These are phyloP conservation scores for Lasiommata megera DNA, from an alignment of 2,888 invertebrate genomes.

Conservation along the genomic window DNA sequence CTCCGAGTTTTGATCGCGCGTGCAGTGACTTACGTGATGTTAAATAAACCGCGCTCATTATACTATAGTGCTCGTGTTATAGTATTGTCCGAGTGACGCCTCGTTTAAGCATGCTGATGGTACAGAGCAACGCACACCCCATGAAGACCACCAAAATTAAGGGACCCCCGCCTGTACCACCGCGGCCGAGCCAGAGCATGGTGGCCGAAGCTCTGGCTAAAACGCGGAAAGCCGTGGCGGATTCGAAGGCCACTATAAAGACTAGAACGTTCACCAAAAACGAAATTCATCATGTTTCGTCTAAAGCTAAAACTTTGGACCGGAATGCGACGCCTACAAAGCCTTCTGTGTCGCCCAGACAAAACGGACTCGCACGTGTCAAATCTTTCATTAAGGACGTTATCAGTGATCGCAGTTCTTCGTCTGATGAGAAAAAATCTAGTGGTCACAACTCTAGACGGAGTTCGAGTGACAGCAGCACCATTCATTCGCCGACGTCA, in stretches of 20 bases:
- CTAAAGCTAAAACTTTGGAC: constrained; percentile 68
- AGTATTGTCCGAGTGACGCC: constrained; percentile 75
- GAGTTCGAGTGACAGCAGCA: constrained; percentile 72
- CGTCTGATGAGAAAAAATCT: constrained; percentile 71
- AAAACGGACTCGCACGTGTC: constrained; percentile 74
- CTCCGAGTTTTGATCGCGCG: constrained; percentile 50
- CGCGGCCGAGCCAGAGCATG: constrained; percentile 87
- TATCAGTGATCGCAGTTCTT: constrained; percentile 75
- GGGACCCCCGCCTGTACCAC: constrained; percentile 90
- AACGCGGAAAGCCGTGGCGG: constrained; percentile 78
- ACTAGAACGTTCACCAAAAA: constrained; percentile 62
- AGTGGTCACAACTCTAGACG: constrained; percentile 72
- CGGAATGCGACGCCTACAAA: constrained; percentile 54
- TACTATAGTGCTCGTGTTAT: constrained; percentile 73
- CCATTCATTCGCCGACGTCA: constrained; percentile 57
- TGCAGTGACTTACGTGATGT: constrained; percentile 55
- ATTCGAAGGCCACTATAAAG: constrained; percentile 69
- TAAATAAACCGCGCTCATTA: constrained; percentile 68
- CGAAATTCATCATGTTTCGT: constrained; percentile 49
- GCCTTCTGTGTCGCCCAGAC: constrained; percentile 67
- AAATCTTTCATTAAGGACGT: constrained; percentile 79
- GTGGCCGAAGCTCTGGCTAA: constrained; percentile 88
- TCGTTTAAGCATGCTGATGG: constrained; percentile 74
- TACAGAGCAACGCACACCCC: constrained; percentile 80
- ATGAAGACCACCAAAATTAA: constrained; percentile 75